A percentile compares a stretch with the other conserved stretches of the same genome.
Evolutionary conservation across 2,888 invertebrate genomes (phyloP).

Genomic region (Polyploca ridens): DNA sequence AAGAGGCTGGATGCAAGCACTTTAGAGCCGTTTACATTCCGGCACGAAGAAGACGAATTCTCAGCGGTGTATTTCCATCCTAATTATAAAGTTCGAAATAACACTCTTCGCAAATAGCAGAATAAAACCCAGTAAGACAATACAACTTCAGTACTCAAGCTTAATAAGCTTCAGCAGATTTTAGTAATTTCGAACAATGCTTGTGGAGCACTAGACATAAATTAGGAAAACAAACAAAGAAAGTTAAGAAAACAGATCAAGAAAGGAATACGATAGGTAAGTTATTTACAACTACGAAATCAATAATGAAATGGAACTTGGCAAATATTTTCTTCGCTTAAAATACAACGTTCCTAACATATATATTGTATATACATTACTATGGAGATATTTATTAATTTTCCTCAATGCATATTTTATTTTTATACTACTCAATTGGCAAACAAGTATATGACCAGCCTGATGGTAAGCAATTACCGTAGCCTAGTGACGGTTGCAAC

Average conservation of each 20-base stretch:
- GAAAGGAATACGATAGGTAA: conserved; percentile 23
- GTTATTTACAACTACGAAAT: conserved; percentile 36
- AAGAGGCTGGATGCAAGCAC: too few relatives aligned
- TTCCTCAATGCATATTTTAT: too few relatives aligned
- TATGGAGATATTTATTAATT: background rate
- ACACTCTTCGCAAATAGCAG: background rate
- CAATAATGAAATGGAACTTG: conserved; percentile 30
- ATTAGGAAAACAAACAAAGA: conserved; percentile 24
- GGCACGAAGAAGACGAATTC: too few relatives aligned
- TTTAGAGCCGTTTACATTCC: too few relatives aligned
- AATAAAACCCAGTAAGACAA: background rate
- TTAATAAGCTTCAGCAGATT: conserved; percentile 30
- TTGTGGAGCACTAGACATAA: conserved; percentile 16
- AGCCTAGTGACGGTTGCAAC: too few relatives aligned
- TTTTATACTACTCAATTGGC: too few relatives aligned
- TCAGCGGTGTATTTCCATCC: background rate
- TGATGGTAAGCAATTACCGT: too few relatives aligned
- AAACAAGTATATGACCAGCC: too few relatives aligned
- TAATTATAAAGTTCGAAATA: background rate
- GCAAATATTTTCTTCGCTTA: conserved; percentile 30
- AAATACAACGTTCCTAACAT: conserved; percentile 19
- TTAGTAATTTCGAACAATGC: conserved; percentile 18
- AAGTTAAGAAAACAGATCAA: conserved; percentile 31
- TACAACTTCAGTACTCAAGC: conserved; percentile 28
- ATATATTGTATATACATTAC: too few relatives aligned